Evolutionary conservation across 2,797 vertebrate genomes (phyloP), one percentile per base, ranked within the genome.

Genomic region (Heterohyrax brucei): DNA sequence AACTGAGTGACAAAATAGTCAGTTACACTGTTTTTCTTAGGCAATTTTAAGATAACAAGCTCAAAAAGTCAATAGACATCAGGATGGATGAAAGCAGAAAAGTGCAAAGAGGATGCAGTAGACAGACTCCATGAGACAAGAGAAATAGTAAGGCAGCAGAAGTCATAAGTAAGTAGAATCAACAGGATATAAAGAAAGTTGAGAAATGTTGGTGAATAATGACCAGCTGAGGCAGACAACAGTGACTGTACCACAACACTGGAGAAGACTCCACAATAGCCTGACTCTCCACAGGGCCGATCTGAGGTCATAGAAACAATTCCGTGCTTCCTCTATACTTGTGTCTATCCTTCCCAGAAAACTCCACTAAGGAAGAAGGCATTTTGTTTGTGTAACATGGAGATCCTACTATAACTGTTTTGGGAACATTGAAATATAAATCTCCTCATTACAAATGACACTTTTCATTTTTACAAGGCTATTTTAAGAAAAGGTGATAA

Each of bases 311-410:
- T 30, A 22, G 30, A 72, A 93, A 50, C 8, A 86, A 82, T 56
- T 61, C 53, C 12, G 53, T 33, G 33, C 7, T 28, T 72, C 75
- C 12, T 62, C 81, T 46, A 64, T 18, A 59, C 75, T 30, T 92
- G 7, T 24, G 66, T 46, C 16, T 50, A 4, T 92, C 48, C n/a
- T 93, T 94, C 12, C 62, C 46, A 91, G 76, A 95, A 85, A 89
- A 2, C 21, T 13, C 62, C 53, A 73, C 59, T 75, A 77, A 92
- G 21, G 24, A 48, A 87, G 19, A 84, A 82, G 48, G 68, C 62
- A 16, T 83, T 87, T 64, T 87, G 33, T 88, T 19, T 50, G 78
- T 59, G 7, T 10, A 91, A 86, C 21, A 62, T n/a, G 46, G 46
- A 72, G 50, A 95, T 0, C 6, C 48, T 83, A 90, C 50, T 1